Percentiles rank a stretch among this genome's conserved stretches.
phyloP scores from a whole-genome alignment of 2,888 invertebrate species.

The Pasiphila rectangulata region DNA sequence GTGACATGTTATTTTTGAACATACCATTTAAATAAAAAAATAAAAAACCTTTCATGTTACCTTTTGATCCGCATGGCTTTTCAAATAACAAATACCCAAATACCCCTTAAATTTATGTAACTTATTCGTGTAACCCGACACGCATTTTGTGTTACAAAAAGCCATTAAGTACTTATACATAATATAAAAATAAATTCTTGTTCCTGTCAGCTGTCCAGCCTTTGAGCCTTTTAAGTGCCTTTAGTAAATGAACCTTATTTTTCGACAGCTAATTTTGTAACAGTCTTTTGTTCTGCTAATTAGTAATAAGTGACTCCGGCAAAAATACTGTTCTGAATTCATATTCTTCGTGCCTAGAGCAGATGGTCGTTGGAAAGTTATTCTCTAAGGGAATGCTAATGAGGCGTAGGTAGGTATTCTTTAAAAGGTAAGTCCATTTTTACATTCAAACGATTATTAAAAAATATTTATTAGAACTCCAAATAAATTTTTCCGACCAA shows the following conservation, averaged over 20 bases:
- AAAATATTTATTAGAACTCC: too few species aligned
- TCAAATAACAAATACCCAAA: too few species aligned
- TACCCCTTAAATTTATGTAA: too few species aligned
- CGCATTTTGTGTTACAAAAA: slow-evolving; percentile 2
- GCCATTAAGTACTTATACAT: slow-evolving; percentile 14
- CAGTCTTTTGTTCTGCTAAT: slow-evolving; percentile 11
- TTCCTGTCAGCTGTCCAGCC: slow-evolving; percentile 10
- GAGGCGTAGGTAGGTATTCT: too few species aligned
- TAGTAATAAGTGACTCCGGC: slow-evolving; percentile 1
- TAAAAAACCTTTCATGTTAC: too few species aligned
- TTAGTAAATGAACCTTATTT: slow-evolving; percentile 13
- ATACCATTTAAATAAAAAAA: too few species aligned
- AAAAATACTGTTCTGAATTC: background rate
- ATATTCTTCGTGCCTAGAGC: background rate
- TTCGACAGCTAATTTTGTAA: slow-evolving; percentile 16
- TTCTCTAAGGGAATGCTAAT: too few species aligned
- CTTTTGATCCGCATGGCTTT: too few species aligned
- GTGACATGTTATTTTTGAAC: too few species aligned
- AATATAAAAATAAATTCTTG: slow-evolving; percentile 20
- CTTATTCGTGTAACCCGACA: background rate
- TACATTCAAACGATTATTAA: too few species aligned
- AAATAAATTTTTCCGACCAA: too few species aligned
- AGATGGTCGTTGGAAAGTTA: background rate
- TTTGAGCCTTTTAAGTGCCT: slow-evolving; percentile 14
- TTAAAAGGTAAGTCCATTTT: too few species aligned